Evolutionary conservation across 2,113 vertebrate genomes (phyloP), one percentile per base, ranked within the genome.

Genomic region (Coracopsis vasa): DNA sequence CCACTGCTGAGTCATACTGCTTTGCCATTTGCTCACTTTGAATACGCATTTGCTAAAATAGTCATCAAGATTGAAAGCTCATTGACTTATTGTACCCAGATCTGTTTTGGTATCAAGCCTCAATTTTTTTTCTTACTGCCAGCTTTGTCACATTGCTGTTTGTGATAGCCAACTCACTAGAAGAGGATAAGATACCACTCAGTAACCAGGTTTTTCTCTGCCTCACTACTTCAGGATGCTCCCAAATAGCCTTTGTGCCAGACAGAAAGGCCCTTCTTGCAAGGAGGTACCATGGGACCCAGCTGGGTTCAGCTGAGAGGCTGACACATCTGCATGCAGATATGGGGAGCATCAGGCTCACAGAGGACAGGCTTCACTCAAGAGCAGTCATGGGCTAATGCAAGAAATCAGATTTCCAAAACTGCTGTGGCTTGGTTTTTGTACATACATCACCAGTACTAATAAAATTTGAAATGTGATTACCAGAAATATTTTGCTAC

Each of bases 1-100:
- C 86, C 94, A 79, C 91, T 89, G 65, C 91, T 95, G 96, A 97
- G 69, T 96, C 96, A 97, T 29, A 51, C 70, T 60, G 80, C 70
- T 95, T 84, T 86, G 80, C 89, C 77, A 61, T 87, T 95, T 92
- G 80, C 81, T 94, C 83, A n/a, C 77, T 94, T 67, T 13, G 23
- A 91, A 86, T 29, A 91, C 0, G 0, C 48, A 28, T 64, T 92
- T 72, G 80, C 84, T 85, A 89, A 96, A 95, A 85, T 29, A 89
- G 86, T 65, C 6, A 1, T 72, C 56, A 56, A 89, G 86, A 92
- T 0, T 91, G 95, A 93, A 89, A 93, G 92, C 83, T 95, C 80
- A 67, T 94, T 83, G 80, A 95, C 91, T 95, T 95, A 61, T 13
- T 89, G 94, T 75, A 95, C 77, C 47, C 80, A 79, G 65, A 56